Evolutionary conservation across 2,797 vertebrate species (phyloP), one percentile per base, ranked within the genome.

Genomic region (Pseudopleuronectes americanus): DNA sequence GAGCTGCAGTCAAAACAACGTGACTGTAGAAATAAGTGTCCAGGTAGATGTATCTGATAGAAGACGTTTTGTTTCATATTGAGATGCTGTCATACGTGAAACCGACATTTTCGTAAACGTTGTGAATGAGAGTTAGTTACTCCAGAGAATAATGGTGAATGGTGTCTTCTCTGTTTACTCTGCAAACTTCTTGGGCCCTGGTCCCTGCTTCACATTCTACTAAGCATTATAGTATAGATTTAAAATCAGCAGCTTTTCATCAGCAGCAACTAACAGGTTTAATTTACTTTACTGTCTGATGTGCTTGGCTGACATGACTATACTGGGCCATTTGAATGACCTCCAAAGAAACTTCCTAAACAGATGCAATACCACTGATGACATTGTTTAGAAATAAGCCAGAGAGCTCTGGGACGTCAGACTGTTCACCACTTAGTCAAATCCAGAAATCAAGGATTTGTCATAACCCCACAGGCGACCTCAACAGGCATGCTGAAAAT

Each of bases 231-330:
- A 79, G 73, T n/a, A n/a, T n/a, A n/a, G 66, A 73, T 84, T 84
- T 82, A 75, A 84, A 83, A 38, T 77, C 79, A 88, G 86, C 62
- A 78, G 61, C 58, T 84, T 76, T 79, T 82, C 76, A 84, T 80
- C 78, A 87, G 72, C 71, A 81, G 72, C 61, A 86, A 86, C 88
- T 84, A 82, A 78, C 48, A 84, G 84, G 85, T 86, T 87, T 80
- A 75, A 84, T 72, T 66, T 52, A 54, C 73, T 43, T 38, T 8
- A 41, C 80, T 65, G 70, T 79, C 58, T 84, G 55, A 77, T 68
- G 79, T 62, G 67, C 65, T 57, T 36, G 57, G 65, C 72, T 71
- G 77, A 76, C 74, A 68, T 17, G 14, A 70, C 57, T 52, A 19
- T 13, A 71, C 24, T 36, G 38, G 65, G 56, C 67, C 74, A 64